Conservation (phyloP, 2,797 vertebrate species). For the Remorina albescens region DNA sequence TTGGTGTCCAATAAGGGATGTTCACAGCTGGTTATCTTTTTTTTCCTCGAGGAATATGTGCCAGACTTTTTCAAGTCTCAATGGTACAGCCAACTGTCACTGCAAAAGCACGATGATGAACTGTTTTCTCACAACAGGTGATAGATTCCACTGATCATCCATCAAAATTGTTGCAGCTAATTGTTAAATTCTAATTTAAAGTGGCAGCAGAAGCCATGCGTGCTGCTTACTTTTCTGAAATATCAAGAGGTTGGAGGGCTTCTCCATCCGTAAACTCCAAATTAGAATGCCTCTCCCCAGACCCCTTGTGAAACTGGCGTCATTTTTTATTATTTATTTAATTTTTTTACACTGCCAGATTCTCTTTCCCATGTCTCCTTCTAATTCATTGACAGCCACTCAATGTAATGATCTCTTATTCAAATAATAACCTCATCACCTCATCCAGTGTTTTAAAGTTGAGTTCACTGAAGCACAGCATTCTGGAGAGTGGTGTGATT, state of each 20-base stretch:
- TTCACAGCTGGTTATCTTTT: conserved; percentile 33
- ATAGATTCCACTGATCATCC: not conserved
- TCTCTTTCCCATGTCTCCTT: conserved; percentile 1
- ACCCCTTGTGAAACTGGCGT: not conserved
- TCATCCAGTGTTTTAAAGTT: conserved; percentile 32
- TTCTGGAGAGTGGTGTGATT: conserved; percentile 5
- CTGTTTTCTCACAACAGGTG: not conserved
- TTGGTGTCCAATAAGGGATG: conserved; percentile 18
- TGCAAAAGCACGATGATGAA: conserved; percentile 2
- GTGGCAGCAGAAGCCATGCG: not conserved
- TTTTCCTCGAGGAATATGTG: conserved; percentile 5
- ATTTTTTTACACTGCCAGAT: not conserved
- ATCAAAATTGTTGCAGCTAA: not conserved
- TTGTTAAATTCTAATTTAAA: conserved; percentile 7
- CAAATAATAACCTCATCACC: conserved; percentile 25
- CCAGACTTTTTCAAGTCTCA: conserved; percentile 9
- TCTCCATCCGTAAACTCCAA: not conserved
- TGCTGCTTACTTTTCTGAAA: not conserved
- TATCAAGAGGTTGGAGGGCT: conserved; percentile 1
- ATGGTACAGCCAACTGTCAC: conserved; percentile 4
- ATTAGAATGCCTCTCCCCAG: not conserved
- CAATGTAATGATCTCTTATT: conserved; percentile 6
- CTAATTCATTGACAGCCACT: conserved; percentile 14
- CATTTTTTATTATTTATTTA: conserved; percentile 3
- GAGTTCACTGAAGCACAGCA: conserved; percentile 12